Evolutionary conservation across 2,113 vertebrate species (phyloP), one percentile per base, ranked within the genome.

Genomic region (Sebastes schlegelii): DNA sequence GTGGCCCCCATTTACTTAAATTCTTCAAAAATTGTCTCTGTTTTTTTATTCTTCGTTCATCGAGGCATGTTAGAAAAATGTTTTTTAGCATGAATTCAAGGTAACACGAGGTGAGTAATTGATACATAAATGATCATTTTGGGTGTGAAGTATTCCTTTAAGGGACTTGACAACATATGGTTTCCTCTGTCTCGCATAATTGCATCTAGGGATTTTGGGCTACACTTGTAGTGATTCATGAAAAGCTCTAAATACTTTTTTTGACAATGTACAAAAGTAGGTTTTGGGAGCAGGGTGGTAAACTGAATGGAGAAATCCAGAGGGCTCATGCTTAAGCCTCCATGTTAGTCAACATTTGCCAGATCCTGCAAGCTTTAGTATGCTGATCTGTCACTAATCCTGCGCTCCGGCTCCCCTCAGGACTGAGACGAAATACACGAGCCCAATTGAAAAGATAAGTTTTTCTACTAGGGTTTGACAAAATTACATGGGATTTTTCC

Each of bases 341-440:
- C 10, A 13, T 75, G 43, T 82, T 77, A 68, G 62, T 76, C 64
- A 85, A 83, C 19, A 78, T 83, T 85, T 86, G 71, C n/a, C 49
- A 61, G 69, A 73, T 76, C 40, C 71, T 66, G 68, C 17, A 48
- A 80, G 68, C 63, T 72, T 79, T 67, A 80, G 66, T 51, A 79
- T 57, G 74, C 54, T 79, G 34, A 82, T 88, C 77, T 64, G 21
- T 67, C 42, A 54, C 66, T 90, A 79, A 91, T 85, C 75, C 84
- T 68, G 14, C 26, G 49, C 61, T 63, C 46, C 66, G 63, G 68
- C 42, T 89, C 77, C 42, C 55, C 66, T 73, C 23, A 26, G 61
- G 65, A 84, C 43, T 12, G 58, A 68, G 9, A 70, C 43, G 21
- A 76, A 69, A 69, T 60, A 48, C 61, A 72, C 72, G 6, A 54